Conservation (phyloP, 2,888 invertebrate species). For the Drosophila testacea region DNA sequence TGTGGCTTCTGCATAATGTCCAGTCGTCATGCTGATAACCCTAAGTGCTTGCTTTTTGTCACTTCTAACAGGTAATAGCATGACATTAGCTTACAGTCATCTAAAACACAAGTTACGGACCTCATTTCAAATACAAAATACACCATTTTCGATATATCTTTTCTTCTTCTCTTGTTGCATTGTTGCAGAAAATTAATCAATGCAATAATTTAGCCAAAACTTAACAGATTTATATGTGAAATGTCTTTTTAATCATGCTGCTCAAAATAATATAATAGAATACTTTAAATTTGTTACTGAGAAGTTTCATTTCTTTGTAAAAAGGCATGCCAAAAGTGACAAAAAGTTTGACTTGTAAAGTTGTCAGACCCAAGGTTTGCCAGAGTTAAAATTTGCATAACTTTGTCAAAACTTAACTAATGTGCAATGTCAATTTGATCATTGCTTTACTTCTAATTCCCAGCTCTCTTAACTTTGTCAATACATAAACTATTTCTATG, state of each 20-base stretch:
- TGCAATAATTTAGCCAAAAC: background rate
- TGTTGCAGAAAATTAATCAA: too few species aligned
- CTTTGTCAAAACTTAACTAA: background rate
- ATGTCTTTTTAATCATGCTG: background rate
- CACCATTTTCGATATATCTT: background rate
- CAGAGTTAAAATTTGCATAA: background rate
- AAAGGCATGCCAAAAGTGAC: too few species aligned
- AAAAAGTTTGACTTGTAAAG: too few species aligned
- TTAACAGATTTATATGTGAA: background rate
- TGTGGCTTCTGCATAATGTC: constrained; percentile 35
- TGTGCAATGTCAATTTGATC: background rate
- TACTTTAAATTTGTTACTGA: background rate
- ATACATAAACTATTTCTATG: too few species aligned
- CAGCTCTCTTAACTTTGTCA: too few species aligned
- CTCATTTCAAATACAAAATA: background rate
- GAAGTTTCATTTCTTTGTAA: too few species aligned
- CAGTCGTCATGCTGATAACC: constrained; percentile 16
- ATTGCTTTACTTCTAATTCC: too few species aligned
- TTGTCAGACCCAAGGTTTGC: background rate
- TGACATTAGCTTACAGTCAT: constrained; percentile 1
- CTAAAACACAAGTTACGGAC: too few species aligned
- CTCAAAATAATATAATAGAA: too few species aligned
- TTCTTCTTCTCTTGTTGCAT: too few species aligned
- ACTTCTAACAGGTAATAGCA: constrained; percentile 9
- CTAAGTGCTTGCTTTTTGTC: constrained; percentile 18